Evolutionary conservation across 1,140 invertebrate genomes (phyloP).

Genomic region (Drosophila littoralis): DNA sequence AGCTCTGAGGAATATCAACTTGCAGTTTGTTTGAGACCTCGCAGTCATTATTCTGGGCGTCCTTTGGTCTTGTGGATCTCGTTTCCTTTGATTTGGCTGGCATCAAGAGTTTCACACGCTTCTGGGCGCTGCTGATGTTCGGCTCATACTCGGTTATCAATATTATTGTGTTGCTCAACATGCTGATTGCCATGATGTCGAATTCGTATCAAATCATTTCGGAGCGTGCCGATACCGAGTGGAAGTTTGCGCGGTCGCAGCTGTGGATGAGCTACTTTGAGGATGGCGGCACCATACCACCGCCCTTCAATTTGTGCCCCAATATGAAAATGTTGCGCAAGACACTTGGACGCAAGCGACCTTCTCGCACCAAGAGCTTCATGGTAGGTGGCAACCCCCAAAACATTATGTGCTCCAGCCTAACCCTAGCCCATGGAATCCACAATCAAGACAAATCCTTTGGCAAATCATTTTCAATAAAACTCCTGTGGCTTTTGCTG

Average conservation of each 20-base stretch:
- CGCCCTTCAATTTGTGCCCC: slow-evolving; percentile 95
- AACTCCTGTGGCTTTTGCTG: slow-evolving; percentile 61
- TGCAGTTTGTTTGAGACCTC: slow-evolving; percentile 96
- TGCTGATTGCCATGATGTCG: slow-evolving; percentile 98
- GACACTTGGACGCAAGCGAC: slow-evolving; percentile 80
- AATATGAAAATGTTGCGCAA: slow-evolving; percentile 87
- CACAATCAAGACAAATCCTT: slow-evolving; percentile 63
- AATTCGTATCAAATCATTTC: slow-evolving; percentile 97
- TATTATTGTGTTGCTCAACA: slow-evolving; percentile 95
- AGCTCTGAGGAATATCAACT: slow-evolving; percentile 50
- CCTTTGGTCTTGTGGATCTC: slow-evolving; percentile 95
- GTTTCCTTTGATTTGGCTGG: slow-evolving; percentile 93
- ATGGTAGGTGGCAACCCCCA: slow-evolving; percentile 85
- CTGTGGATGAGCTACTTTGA: slow-evolving; percentile 98
- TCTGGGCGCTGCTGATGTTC: slow-evolving; percentile 95
- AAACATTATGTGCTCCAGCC: not conserved
- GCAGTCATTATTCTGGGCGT: slow-evolving; percentile 97
- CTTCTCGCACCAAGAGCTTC: slow-evolving; percentile 86
- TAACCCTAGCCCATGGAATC: not conserved
- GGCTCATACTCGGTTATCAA: slow-evolving; percentile 96
- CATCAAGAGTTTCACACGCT: slow-evolving; percentile 94
- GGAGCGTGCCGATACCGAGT: slow-evolving; percentile 94
- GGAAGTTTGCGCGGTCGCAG: slow-evolving; percentile 95
- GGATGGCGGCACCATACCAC: slow-evolving; percentile 92
- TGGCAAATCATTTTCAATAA: slow-evolving; percentile 73